Percentiles rank a stretch among this genome's conserved stretches.
These are phyloP conservation scores for Machaerirhynchus nigripectus DNA, from an alignment of 2,113 vertebrate species.

Conservation along the genomic window DNA sequence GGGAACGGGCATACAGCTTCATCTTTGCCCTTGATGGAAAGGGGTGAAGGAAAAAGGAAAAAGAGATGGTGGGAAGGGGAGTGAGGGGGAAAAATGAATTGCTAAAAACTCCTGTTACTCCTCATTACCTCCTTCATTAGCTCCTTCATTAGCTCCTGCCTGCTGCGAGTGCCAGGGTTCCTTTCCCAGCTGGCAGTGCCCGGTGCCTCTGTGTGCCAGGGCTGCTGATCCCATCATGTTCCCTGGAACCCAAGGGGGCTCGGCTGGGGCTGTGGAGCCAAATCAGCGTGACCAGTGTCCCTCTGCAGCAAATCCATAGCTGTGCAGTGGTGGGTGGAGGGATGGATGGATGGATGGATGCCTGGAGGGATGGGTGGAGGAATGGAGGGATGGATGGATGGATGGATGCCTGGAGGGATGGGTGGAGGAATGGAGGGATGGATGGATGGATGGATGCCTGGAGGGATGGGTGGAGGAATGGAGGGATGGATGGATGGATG, in stretches of 20 bases:
- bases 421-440: neutral
- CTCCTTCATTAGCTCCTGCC: constrained; percentile 46
- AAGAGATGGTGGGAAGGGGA: neutral
- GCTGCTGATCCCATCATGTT: constrained; percentile 3
- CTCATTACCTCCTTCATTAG: constrained; percentile 56
- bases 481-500: neutral
- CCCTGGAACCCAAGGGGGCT: neutral
- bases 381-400: neutral
- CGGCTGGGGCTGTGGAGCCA: neutral
- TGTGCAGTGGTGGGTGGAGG: neutral
- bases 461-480: neutral
- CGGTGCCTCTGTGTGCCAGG: neutral
- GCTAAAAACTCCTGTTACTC: constrained; percentile 9
- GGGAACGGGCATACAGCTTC: neutral
- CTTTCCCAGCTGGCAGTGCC: constrained; percentile 44
- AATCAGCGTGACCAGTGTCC: neutral
- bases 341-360: neutral
- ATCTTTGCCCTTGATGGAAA: neutral
- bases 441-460: neutral
- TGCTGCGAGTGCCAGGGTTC: constrained; percentile 42
- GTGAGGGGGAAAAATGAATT: neutral
- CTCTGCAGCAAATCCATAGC: neutral
- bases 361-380: neutral
- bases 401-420: neutral
- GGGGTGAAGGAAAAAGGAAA: neutral